Percentiles rank a stretch among this genome's conserved stretches.
phyloP scores from a whole-genome alignment of 2,888 invertebrate species.

The Chirona hameri region DNA sequence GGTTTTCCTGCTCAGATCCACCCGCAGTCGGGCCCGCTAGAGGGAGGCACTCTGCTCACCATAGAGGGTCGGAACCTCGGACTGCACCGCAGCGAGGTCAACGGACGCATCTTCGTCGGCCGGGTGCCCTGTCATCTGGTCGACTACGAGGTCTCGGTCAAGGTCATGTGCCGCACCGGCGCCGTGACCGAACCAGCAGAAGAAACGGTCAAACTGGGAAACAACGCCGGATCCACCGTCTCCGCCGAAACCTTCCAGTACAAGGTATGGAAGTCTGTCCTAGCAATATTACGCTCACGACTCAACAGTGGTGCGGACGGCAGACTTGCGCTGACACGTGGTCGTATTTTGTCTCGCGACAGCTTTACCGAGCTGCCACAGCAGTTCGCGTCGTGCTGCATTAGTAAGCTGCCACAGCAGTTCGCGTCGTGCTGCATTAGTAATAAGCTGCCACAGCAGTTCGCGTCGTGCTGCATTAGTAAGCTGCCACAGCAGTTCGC shows the following conservation, averaged over 20 bases:
- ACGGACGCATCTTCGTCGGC: constrained; percentile 86
- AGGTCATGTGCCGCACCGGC: constrained; percentile 86
- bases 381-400: too few relatives aligned
- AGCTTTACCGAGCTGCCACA: too few relatives aligned
- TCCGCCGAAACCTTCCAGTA: constrained; percentile 86
- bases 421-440: too few relatives aligned
- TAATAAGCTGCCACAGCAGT: too few relatives aligned
- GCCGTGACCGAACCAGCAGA: constrained; percentile 68
- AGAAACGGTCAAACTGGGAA: constrained; percentile 5
- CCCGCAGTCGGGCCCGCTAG: constrained; percentile 91
- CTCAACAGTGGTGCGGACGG: too few relatives aligned
- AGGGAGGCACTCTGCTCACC: constrained; percentile 92
- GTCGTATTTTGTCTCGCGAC: too few relatives aligned
- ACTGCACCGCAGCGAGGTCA: constrained; percentile 83
- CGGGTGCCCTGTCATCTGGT: constrained; percentile 81
- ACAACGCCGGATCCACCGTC: constrained; percentile 73
- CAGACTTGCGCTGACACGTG: too few relatives aligned
- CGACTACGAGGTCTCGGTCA: constrained; percentile 88
- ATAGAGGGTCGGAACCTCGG: constrained; percentile 97
- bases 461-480: too few relatives aligned
- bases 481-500: too few relatives aligned
- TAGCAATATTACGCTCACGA: too few relatives aligned
- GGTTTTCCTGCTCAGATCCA: constrained; percentile 60
- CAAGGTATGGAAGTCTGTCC: constrained; percentile 53
- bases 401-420: too few relatives aligned